Conservation (phyloP, 2,888 invertebrate species). For the Drosophila paracracens region DNA sequence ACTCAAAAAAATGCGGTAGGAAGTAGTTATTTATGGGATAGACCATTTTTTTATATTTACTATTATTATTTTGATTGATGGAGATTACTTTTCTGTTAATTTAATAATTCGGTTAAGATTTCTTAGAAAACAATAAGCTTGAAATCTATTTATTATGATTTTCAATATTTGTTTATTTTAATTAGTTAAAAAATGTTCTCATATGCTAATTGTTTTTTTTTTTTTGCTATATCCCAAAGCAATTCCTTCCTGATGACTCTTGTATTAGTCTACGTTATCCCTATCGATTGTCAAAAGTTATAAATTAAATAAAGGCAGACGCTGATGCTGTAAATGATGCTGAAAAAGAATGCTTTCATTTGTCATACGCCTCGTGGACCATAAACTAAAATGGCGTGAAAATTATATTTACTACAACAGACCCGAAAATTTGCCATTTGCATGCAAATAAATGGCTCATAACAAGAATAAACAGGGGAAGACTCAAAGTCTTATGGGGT, state of each 20-base stretch:
- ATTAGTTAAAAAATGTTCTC: neutral
- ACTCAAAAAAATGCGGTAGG: neutral
- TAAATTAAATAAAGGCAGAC: conserved; percentile 18
- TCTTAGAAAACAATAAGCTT: neutral
- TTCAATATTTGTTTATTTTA: neutral
- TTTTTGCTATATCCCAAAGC: neutral
- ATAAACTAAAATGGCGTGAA: conserved; percentile 36
- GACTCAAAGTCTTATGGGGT: conserved; percentile 4
- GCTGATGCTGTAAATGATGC: conserved; percentile 41
- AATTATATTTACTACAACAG: conserved; percentile 34
- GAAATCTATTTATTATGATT: neutral
- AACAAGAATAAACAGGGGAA: neutral
- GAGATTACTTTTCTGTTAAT: neutral
- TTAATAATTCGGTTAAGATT: neutral
- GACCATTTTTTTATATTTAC: no score
- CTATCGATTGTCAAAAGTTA: conserved; percentile 37
- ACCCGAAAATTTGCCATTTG: conserved; percentile 6
- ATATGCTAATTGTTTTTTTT: neutral
- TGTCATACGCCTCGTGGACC: conserved; percentile 69
- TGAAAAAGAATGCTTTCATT: conserved; percentile 49
- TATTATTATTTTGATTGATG: neutral
- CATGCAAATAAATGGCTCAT: conserved; percentile 44
- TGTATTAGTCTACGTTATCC: conserved; percentile 31
- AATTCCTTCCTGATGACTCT: neutral
- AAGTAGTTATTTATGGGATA: neutral